Conservation (phyloP, 2,113 vertebrate genomes). For the Laticauda colubrina region DNA sequence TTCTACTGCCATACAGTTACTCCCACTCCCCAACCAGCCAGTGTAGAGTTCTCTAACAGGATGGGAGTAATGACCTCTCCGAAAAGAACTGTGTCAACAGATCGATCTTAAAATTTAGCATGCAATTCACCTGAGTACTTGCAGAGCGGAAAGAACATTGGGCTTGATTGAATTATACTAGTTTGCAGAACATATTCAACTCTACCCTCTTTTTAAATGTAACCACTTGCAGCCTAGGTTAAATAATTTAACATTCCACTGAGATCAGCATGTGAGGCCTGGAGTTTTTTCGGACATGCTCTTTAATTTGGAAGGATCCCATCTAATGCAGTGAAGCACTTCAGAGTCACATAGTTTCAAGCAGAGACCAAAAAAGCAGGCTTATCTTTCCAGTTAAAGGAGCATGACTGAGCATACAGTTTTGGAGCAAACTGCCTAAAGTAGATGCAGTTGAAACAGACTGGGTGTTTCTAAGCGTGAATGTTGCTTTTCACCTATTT, state of each 20-base stretch:
- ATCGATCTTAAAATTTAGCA: conserved; percentile 34
- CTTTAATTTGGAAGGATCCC: not conserved
- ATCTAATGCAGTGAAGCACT: not conserved
- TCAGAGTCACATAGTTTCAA: not conserved
- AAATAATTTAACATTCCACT: not conserved
- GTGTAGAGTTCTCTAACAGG: conserved; percentile 42
- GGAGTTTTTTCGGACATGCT: not conserved
- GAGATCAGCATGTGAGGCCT: not conserved
- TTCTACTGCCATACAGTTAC: conserved; percentile 69
- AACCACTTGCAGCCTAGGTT: not conserved
- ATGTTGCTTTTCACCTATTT: not conserved
- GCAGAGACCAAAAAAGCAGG: not conserved
- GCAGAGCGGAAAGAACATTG: conserved; percentile 8
- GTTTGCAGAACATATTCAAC: conserved; percentile 34
- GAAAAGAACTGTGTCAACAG: conserved; percentile 6
- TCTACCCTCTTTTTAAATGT: not conserved
- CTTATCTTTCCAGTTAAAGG: not conserved
- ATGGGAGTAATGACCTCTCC: conserved; percentile 23
- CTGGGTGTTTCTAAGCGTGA: not conserved
- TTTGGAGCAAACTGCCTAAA: not conserved
- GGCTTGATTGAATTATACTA: conserved; percentile 38
- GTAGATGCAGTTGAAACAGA: not conserved
- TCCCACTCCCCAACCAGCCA: conserved; percentile 10
- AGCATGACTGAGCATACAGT: not conserved
- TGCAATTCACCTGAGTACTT: not conserved